Evolutionary conservation across 2,113 vertebrate species (phyloP).

Genomic region (Cynocephalus volans): DNA sequence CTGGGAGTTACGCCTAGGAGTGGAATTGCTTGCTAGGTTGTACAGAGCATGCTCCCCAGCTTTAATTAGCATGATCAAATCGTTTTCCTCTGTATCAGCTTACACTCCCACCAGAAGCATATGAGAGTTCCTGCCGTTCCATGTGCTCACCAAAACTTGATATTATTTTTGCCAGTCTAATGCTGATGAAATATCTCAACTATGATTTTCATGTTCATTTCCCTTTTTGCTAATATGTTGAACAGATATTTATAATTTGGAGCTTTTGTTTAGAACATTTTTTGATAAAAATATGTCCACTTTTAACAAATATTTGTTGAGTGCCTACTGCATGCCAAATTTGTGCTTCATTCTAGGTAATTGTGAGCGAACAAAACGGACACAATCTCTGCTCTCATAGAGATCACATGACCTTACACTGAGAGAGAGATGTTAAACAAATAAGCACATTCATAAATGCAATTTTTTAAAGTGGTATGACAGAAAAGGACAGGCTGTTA

Average conservation of each 20-base stretch:
- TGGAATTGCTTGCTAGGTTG: not conserved
- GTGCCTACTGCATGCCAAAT: too few relatives aligned
- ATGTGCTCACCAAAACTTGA: accelerated
- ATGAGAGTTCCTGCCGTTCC: not conserved
- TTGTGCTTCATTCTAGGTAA: not conserved
- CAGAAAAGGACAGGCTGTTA: not conserved
- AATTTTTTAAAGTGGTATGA: not conserved
- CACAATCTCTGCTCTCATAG: not conserved
- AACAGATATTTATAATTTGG: not conserved
- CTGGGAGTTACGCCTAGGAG: accelerated
- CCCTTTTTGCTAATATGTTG: not conserved
- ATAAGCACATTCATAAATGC: too few relatives aligned
- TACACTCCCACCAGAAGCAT: not conserved
- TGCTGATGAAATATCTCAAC: not conserved
- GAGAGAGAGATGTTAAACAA: not conserved
- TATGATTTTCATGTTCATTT: not conserved
- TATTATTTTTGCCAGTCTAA: not conserved
- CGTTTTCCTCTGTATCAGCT: not conserved
- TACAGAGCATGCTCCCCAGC: accelerated
- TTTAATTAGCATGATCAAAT: accelerated
- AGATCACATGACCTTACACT: accelerated
- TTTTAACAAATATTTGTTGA: not conserved
- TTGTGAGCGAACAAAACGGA: not conserved
- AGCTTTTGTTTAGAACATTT: not conserved
- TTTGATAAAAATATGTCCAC: not conserved